Evolutionary conservation across 2,113 vertebrate species (phyloP).

Genomic region (Corythornis cristatus): DNA sequence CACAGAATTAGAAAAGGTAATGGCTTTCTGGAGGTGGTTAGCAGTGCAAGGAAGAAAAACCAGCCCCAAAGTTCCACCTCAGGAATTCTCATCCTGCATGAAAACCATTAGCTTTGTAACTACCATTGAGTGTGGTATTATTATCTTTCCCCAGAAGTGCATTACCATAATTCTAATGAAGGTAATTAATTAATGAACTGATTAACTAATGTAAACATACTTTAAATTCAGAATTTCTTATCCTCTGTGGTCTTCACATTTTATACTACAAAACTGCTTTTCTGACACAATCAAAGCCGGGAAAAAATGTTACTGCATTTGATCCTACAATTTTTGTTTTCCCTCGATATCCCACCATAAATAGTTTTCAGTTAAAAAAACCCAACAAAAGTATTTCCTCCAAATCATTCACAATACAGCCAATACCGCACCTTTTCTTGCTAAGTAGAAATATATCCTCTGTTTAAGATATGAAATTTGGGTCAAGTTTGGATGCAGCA

Average conservation of each 20-base stretch:
- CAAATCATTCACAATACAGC: background rate
- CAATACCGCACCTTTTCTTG: constrained; percentile 40
- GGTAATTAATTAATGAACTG: background rate
- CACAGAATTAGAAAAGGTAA: background rate
- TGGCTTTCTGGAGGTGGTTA: background rate
- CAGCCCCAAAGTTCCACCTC: background rate
- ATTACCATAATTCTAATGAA: background rate
- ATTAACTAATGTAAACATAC: background rate
- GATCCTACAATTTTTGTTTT: background rate
- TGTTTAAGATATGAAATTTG: background rate
- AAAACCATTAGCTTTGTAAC: background rate
- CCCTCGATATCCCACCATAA: background rate
- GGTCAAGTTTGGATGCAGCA: constrained; percentile 7
- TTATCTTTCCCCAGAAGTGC: background rate
- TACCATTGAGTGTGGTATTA: background rate
- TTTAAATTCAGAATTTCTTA: background rate
- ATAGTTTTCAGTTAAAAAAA: background rate
- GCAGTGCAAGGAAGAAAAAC: background rate
- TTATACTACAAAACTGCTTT: background rate
- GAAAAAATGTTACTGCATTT: background rate
- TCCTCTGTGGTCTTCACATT: background rate
- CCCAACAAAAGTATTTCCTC: background rate
- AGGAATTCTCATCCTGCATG: background rate
- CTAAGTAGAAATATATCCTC: constrained; percentile 35
- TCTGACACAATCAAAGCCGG: background rate